Evolutionary conservation across 2,113 vertebrate species (phyloP).

Genomic region (Silurus meridionalis): DNA sequence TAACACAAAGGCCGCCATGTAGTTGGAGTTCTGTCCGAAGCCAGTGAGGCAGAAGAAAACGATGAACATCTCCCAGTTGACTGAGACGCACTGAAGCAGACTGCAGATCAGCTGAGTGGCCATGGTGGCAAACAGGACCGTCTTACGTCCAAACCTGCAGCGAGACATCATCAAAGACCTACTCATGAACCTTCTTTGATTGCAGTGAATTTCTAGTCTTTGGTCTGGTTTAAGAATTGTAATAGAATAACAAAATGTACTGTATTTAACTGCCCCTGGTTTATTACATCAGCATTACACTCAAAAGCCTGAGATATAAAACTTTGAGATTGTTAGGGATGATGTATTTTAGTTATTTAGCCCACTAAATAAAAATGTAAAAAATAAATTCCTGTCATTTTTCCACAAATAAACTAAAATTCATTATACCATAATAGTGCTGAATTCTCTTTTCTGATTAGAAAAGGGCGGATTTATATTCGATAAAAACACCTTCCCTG

Average conservation of each 20-base stretch:
- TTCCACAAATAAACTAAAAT: not conserved
- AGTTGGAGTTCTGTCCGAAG: slow-evolving; percentile 57
- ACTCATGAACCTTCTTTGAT: not conserved
- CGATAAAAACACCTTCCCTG: not conserved
- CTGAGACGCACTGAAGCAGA: slow-evolving; percentile 56
- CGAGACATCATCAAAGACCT: not conserved
- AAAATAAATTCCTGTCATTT: not conserved
- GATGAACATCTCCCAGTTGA: slow-evolving; percentile 63
- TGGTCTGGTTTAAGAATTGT: not conserved
- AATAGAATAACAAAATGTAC: not conserved
- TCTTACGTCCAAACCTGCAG: slow-evolving; percentile 61
- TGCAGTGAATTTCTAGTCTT: not conserved
- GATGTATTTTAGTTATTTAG: not conserved
- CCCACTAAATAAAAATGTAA: not conserved
- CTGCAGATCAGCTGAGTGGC: slow-evolving; percentile 48
- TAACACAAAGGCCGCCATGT: slow-evolving; percentile 52
- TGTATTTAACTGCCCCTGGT: not conserved
- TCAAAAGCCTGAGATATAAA: not conserved
- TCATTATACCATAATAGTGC: not conserved
- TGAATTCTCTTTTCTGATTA: not conserved
- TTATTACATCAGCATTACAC: not conserved
- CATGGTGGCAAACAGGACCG: slow-evolving; percentile 53
- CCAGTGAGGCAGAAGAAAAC: slow-evolving; percentile 57
- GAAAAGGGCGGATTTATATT: not conserved
- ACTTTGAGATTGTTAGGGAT: not conserved